Percentiles rank a stretch among this genome's conserved stretches.
These are phyloP conservation scores for Drosophila ercepeae DNA, from an alignment of 1,140 invertebrate genomes.

Conservation along the genomic window DNA sequence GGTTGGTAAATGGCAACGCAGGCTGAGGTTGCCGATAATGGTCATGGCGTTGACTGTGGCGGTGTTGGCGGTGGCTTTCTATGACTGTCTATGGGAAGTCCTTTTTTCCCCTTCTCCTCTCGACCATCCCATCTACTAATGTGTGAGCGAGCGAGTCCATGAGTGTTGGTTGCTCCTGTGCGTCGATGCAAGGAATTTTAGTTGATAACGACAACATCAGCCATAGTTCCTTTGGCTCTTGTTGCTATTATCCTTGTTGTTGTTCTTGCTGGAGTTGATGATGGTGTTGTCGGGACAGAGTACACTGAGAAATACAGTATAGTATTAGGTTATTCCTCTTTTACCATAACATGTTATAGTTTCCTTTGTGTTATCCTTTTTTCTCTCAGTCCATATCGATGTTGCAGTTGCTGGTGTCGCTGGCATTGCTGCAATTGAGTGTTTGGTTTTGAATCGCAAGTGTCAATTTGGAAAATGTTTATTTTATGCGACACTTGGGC, in stretches of 20 bases:
- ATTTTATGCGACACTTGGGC: slow-evolving; percentile 69
- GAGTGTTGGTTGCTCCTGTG: slow-evolving; percentile 34
- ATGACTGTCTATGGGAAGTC: slow-evolving; percentile 24
- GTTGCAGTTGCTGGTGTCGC: slow-evolving; percentile 24
- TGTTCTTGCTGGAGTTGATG: slow-evolving; percentile 34
- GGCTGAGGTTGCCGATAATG: slow-evolving; percentile 67
- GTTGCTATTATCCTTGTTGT: slow-evolving; percentile 20
- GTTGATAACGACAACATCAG: slow-evolving; percentile 70
- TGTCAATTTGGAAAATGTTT: slow-evolving; percentile 80
- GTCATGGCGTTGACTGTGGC: slow-evolving; percentile 36
- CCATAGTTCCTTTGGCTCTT: slow-evolving; percentile 13
- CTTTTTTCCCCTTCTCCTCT: neutral
- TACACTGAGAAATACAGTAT: no score
- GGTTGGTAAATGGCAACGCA: slow-evolving; percentile 32
- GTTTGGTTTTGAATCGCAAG: slow-evolving; percentile 79
- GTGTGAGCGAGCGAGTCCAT: neutral
- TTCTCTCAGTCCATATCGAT: neutral
- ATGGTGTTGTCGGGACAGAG: slow-evolving; percentile 39
- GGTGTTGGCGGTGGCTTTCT: slow-evolving; percentile 32
- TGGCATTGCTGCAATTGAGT: slow-evolving; percentile 63
- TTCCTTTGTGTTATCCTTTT: no score
- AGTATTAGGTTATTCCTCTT: no score
- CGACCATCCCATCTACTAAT: neutral
- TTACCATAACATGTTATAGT: no score
- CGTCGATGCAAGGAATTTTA: slow-evolving; percentile 75